phyloP scores from a whole-genome alignment of 2,888 invertebrate genomes.

The Tenthredo livida region DNA sequence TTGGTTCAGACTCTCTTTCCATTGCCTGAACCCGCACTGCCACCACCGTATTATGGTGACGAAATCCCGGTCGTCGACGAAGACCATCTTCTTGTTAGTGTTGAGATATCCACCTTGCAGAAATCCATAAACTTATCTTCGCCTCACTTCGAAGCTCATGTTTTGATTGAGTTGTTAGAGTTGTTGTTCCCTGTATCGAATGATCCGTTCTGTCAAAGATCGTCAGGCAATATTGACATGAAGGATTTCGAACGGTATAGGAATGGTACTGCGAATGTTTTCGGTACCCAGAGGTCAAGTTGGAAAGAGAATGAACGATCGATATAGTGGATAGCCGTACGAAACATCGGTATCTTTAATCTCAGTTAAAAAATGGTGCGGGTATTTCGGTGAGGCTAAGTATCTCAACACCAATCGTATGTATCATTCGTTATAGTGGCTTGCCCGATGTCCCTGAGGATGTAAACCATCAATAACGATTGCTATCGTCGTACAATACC shows the following conservation, averaged over 20 bases:
- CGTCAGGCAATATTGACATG: not conserved
- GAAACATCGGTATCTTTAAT: not conserved
- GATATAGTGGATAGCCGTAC: not conserved
- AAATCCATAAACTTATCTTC: not conserved
- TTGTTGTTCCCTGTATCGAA: not conserved
- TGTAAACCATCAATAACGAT: constrained; percentile 41
- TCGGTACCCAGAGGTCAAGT: not conserved
- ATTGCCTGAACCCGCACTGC: not conserved
- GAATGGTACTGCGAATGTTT: constrained; percentile 4
- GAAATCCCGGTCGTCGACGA: not conserved
- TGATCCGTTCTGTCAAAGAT: constrained; percentile 2
- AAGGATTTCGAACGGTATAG: not conserved
- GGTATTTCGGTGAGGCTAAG: constrained; percentile 14
- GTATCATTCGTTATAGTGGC: not conserved
- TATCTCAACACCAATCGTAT: constrained; percentile 19
- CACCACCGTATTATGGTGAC: not conserved
- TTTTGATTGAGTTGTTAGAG: constrained; percentile 13
- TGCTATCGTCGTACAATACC: constrained; percentile 10
- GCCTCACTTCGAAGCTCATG: not conserved
- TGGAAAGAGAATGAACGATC: not conserved
- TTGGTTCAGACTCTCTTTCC: constrained; percentile 13
- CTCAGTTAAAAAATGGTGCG: not conserved
- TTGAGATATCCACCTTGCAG: not conserved
- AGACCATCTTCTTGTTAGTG: not conserved
- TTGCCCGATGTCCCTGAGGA: constrained; percentile 14